Percentiles rank a stretch among this genome's conserved stretches.
Conservation (phyloP, 2,113 vertebrate genomes). For the Coryphaenoides rupestris region DNA sequence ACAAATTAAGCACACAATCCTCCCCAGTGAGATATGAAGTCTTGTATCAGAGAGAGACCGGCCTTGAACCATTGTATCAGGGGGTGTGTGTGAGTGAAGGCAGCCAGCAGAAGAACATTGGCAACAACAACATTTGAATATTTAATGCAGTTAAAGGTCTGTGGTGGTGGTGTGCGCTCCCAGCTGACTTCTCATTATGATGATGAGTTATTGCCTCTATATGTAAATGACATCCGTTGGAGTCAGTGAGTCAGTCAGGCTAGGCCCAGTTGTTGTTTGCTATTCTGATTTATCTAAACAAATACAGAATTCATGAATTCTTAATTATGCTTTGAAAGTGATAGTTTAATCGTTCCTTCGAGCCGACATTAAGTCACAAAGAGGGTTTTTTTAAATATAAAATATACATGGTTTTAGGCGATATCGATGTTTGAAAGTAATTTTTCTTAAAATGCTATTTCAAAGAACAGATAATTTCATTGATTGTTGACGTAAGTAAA, state of each 20-base stretch:
- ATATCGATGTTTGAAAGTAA: too few species aligned
- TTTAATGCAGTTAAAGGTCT: conserved; percentile 43
- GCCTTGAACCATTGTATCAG: too few species aligned
- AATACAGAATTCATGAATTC: conserved; percentile 39
- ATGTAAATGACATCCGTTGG: conserved; percentile 17
- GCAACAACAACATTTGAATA: conserved; percentile 38
- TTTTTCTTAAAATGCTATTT: too few species aligned
- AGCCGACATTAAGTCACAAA: conserved; percentile 8
- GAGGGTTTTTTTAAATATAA: too few species aligned
- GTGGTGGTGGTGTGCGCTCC: conserved; percentile 17
- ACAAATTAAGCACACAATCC: too few species aligned
- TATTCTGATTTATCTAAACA: conserved; percentile 37
- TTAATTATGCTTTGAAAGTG: conserved; percentile 32
- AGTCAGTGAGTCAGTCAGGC: conserved; percentile 1
- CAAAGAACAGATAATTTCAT: too few species aligned
- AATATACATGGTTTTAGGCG: too few species aligned
- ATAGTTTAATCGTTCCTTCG: conserved; percentile 23
- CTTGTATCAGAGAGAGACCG: too few species aligned
- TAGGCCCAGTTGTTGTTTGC: conserved; percentile 8
- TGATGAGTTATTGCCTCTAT: conserved; percentile 12
- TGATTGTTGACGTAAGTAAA: too few species aligned
- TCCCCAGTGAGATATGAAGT: too few species aligned
- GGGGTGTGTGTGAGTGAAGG: background rate
- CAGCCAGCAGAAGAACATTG: conserved; percentile 5
- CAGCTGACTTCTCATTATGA: conserved; percentile 15